Conservation (phyloP, 2,888 invertebrate species). For the Drosophila peninsularis region DNA sequence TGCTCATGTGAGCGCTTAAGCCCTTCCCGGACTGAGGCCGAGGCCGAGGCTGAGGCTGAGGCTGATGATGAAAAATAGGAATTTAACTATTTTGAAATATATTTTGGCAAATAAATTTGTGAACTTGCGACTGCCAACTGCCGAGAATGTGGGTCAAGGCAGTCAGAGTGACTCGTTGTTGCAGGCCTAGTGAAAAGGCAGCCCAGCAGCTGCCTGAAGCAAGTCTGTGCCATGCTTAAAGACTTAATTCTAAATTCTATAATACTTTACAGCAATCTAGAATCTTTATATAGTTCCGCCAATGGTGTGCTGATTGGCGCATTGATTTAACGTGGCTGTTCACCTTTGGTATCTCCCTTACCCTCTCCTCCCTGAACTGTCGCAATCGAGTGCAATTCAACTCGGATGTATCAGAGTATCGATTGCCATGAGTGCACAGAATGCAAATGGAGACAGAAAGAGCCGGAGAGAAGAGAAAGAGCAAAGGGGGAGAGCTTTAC, state of each 20-base stretch:
- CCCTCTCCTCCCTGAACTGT: not conserved
- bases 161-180: conserved; percentile 32
- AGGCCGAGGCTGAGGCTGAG: not conserved
- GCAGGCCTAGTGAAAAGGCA: conserved; percentile 1
- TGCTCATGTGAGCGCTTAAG: conserved; percentile 65
- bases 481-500: not conserved
- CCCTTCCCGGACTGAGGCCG: no score
- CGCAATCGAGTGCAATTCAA: conserved; percentile 39
- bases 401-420: conserved; percentile 45
- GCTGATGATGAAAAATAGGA: conserved; percentile 73
- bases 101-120: conserved; percentile 59
- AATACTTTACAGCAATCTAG: not conserved
- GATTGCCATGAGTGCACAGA: conserved; percentile 51
- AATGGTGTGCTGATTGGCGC: not conserved
- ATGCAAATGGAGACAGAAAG: conserved; percentile 13
- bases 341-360: not conserved
- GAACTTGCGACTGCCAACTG: conserved; percentile 22
- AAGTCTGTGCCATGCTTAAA: conserved; percentile 29
- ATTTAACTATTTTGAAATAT: conserved; percentile 73
- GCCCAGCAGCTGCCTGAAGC: conserved; percentile 23
- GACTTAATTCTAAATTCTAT: not conserved
- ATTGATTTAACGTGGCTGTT: conserved; percentile 2
- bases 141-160: conserved; percentile 57
- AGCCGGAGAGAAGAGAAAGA: not conserved
- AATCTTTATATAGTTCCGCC: not conserved